phyloP scores from a whole-genome alignment of 2,113 vertebrate genomes.

The Pseudois nayaur region DNA sequence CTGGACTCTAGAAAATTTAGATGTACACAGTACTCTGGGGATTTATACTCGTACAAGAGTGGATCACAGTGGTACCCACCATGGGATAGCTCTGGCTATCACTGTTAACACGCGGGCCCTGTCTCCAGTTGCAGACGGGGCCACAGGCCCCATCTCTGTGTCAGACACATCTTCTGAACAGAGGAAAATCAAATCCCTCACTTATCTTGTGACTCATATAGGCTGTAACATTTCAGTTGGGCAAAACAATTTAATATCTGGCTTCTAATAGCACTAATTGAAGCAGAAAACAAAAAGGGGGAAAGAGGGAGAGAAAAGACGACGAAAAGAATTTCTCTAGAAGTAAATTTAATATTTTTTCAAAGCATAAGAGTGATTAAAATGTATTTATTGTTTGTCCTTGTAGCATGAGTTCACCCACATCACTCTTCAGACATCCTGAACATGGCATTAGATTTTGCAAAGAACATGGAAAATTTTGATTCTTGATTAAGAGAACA shows the following conservation, averaged over 20 bases:
- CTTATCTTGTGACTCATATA: neutral
- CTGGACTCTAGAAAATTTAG: neutral
- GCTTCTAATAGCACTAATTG: neutral
- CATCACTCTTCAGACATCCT: neutral
- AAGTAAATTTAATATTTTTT: neutral
- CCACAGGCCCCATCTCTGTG: too few relatives aligned
- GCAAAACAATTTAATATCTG: neutral
- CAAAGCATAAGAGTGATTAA: constrained; percentile 16
- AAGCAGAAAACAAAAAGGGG: neutral
- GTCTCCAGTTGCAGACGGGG: neutral
- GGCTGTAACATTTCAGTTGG: neutral
- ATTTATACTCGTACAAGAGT: neutral
- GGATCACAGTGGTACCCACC: neutral
- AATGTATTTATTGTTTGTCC: neutral
- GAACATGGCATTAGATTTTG: neutral
- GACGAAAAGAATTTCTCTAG: neutral
- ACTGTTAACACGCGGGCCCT: neutral
- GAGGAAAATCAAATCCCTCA: neutral
- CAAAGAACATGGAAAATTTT: constrained; percentile 42
- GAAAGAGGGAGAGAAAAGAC: neutral
- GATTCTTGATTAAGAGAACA: constrained; percentile 40
- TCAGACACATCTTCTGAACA: neutral
- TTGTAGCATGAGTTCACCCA: neutral
- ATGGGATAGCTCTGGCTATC: constrained; percentile 1
- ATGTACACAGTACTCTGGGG: neutral